Evolutionary conservation across 1,140 invertebrate genomes (phyloP).

Genomic region (Psilanteris sp.): DNA sequence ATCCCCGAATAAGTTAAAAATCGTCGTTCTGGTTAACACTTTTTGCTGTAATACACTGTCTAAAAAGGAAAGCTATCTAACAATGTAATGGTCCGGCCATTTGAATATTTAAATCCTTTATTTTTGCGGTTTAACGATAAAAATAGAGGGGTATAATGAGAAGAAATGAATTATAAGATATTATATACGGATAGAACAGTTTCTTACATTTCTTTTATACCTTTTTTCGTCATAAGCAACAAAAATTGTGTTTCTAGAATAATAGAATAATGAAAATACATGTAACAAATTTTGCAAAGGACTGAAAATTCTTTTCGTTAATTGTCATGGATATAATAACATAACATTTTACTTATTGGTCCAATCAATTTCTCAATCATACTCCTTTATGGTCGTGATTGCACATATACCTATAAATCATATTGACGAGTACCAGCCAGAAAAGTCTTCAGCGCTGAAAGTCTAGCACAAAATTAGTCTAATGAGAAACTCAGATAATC

Average conservation of each 20-base stretch:
- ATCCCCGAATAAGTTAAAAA: constrained; percentile 38
- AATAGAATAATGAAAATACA: constrained; percentile 48
- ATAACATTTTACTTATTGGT: constrained; percentile 7
- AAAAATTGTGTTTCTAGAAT: constrained; percentile 29
- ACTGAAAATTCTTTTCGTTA: constrained; percentile 3
- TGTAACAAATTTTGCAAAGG: constrained; percentile 40
- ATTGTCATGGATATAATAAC: constrained; percentile 12
- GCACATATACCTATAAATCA: constrained; percentile 54
- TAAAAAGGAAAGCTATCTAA: constrained; percentile 60
- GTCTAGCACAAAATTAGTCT: constrained; percentile 65
- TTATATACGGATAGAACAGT: constrained; percentile 6
- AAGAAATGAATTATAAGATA: constrained; percentile 18
- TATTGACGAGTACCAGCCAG: constrained; percentile 54
- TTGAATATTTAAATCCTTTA: constrained; percentile 48
- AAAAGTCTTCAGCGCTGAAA: constrained; percentile 70
- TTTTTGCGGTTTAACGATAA: constrained; percentile 66
- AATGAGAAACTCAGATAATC: constrained; percentile 67
- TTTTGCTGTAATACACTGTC: constrained; percentile 35
- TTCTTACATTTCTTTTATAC: constrained; percentile 33
- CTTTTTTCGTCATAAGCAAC: constrained; percentile 36
- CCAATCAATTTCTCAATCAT: constrained; percentile 58
- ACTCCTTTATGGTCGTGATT: constrained; percentile 66
- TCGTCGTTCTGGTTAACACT: constrained; percentile 24
- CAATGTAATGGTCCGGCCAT: constrained; percentile 72
- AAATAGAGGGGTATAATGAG: constrained; percentile 63